Base-by-base conservation (phyloP, 2,888 invertebrate species). In the Calliopum simillimum region DNA sequence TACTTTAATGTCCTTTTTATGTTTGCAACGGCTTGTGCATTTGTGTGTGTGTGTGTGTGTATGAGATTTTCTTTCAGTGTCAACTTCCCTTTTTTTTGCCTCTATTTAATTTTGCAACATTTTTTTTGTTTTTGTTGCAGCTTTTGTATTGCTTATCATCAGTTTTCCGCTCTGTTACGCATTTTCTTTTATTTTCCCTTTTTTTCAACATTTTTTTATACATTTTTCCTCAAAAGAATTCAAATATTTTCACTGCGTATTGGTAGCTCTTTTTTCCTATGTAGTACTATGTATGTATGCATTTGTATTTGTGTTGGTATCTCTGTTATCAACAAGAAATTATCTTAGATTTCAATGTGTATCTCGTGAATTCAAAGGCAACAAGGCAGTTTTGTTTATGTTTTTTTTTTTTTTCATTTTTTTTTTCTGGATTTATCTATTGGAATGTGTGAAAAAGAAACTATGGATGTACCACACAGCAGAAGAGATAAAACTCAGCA, bases 131-230 rank as follows among this genome's bases (percentile, higher is more conserved):
- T n/a, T 61, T 44, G 21, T 44, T 23, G 46, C 3, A 6, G 61
- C 4, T 41, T 25, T 56, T 74, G 72, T 67, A 73, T 64, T 72
- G 74, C 78, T 80, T 80, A 81, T 80, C 80, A 76, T 76, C 73
- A 75, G 78, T 77, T 79, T 80, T 80, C 81, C 80, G 77, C 79
- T 75, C 80, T 81, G 80, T 80, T 81, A 80, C 80, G 80, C 80
- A 74, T 78, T 75, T 72, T 69, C 21, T 55, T 44, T 65, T 19
- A 33, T 33, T 33, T 33, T 33, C 33, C 8, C 8, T 61, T 53
- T 23, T 21, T 19, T 47, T 61, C 16, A 13, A 13, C 43, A 19
- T 23, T 46, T 46, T 61, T n/a, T 25, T 44, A n/a, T 44, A n/a
- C 5, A 5, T 25, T 25, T 33, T 33, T 33, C n/a, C n/a, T 33